These are phyloP conservation scores for Botia almorhae DNA, from an alignment of 2,797 vertebrate species.

Conservation along the genomic window DNA sequence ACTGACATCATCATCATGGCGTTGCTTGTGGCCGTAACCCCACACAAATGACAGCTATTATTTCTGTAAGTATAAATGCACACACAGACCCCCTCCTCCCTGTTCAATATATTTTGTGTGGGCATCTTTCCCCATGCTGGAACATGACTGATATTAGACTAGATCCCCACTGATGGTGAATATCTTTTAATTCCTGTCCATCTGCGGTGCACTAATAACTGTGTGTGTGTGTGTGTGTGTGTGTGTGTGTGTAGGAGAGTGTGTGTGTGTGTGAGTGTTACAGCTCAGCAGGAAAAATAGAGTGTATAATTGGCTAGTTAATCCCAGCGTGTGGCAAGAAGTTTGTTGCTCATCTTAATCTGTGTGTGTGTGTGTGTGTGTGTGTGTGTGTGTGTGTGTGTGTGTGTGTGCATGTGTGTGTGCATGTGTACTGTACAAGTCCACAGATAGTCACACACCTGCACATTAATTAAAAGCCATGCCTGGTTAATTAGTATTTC, in stretches of 20 bases:
- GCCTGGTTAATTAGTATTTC: conserved; percentile 59
- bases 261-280: conserved; percentile 58
- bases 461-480: conserved; percentile 66
- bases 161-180: conserved; percentile 50
- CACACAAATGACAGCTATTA: conserved; percentile 4
- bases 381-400: too few species aligned
- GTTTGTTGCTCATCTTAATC: conserved; percentile 63
- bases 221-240: conserved; percentile 19
- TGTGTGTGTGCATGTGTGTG: too few species aligned
- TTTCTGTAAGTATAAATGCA: neutral
- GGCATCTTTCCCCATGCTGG: conserved; percentile 46
- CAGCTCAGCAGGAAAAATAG: conserved; percentile 70
- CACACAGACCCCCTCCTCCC: conserved; percentile 26
- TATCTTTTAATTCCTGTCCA: conserved; percentile 56
- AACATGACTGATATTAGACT: conserved; percentile 49
- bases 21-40: neutral
- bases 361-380: conserved; percentile 48
- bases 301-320: conserved; percentile 66
- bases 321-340: conserved; percentile 64
- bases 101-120: conserved; percentile 32
- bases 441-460: conserved; percentile 57
- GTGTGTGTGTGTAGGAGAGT: conserved; percentile 39
- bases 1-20: neutral
- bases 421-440: conserved; percentile 55
- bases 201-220: conserved; percentile 57